These are phyloP conservation scores for rabbit (Oryctolagus cuniculus) DNA, from an alignment of 2,113 vertebrate genomes.

Conservation along the genomic window DNA sequence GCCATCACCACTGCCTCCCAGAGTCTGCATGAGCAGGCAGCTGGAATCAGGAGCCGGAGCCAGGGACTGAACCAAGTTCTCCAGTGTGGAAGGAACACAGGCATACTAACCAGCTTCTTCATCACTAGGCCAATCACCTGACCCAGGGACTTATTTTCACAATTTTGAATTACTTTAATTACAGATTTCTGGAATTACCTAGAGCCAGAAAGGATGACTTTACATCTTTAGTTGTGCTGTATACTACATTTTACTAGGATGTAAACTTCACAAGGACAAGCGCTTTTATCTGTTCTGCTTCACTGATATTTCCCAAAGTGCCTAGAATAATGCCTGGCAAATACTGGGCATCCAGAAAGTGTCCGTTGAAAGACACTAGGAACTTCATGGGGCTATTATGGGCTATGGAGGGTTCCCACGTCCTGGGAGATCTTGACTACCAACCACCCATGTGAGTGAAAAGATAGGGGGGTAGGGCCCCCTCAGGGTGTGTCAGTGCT, in stretches of 20 bases:
- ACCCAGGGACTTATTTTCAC: not conserved
- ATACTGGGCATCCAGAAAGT: not conserved
- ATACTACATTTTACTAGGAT: not conserved
- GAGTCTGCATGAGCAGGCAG: too few relatives aligned
- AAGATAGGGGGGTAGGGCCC: not conserved
- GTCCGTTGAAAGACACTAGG: not conserved
- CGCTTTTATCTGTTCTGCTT: not conserved
- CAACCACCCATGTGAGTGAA: not conserved
- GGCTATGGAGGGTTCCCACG: not conserved
- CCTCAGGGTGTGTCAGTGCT: not conserved
- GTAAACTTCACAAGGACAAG: not conserved
- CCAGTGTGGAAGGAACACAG: too few relatives aligned
- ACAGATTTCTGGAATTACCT: not conserved
- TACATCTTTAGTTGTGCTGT: not conserved
- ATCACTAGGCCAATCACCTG: too few relatives aligned
- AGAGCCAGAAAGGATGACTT: not conserved
- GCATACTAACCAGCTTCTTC: too few relatives aligned
- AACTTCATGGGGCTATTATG: not conserved
- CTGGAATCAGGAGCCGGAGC: too few relatives aligned
- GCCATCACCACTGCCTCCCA: too few relatives aligned
- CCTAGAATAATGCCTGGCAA: not conserved
- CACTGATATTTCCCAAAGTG: not conserved
- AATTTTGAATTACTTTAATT: constrained; percentile 23
- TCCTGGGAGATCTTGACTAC: not conserved
- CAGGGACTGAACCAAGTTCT: too few relatives aligned